Evolutionary conservation across 2,888 invertebrate species (phyloP).

Genomic region (Podabrus alpinus): DNA sequence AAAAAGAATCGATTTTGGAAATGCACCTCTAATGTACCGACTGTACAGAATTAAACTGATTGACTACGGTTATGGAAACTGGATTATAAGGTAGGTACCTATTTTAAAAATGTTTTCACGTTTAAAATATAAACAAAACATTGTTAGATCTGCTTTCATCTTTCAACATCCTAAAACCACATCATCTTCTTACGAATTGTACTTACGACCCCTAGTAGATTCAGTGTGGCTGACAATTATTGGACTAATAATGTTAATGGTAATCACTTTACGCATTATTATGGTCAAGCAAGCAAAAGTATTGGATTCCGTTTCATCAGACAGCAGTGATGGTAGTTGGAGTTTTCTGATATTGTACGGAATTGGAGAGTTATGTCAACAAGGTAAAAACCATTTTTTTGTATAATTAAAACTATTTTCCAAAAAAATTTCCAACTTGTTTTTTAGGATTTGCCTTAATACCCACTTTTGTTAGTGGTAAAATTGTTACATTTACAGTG

Average conservation of each 20-base stretch:
- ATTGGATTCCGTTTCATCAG: not conserved
- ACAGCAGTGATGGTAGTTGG: slow-evolving; percentile 1
- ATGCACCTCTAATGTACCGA: slow-evolving; percentile 67
- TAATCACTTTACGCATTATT: slow-evolving; percentile 40
- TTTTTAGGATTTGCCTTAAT: slow-evolving; percentile 40
- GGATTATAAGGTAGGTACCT: slow-evolving; percentile 45
- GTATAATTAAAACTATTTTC: not conserved
- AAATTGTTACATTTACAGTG: slow-evolving; percentile 43
- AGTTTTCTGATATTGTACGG: slow-evolving; percentile 7
- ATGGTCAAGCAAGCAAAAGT: slow-evolving; percentile 20
- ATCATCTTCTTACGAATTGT: slow-evolving; percentile 64
- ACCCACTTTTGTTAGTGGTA: slow-evolving; percentile 40
- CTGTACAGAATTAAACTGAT: slow-evolving; percentile 59
- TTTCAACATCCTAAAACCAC: slow-evolving; percentile 69
- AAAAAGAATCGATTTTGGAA: slow-evolving; percentile 66
- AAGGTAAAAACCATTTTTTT: slow-evolving; percentile 41
- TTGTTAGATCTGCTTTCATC: slow-evolving; percentile 62
- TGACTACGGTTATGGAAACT: slow-evolving; percentile 62
- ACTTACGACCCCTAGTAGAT: slow-evolving; percentile 64
- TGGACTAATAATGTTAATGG: slow-evolving; percentile 35
- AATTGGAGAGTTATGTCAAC: slow-evolving; percentile 37
- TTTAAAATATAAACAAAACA: too few species aligned
- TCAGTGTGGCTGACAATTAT: slow-evolving; percentile 62
- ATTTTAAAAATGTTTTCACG: not conserved
- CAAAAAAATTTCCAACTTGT: not conserved